A percentile compares a stretch with the other conserved stretches of the same genome.
These are phyloP conservation scores for Troides aeacus DNA, from an alignment of 2,888 invertebrate genomes.

Conservation along the genomic window DNA sequence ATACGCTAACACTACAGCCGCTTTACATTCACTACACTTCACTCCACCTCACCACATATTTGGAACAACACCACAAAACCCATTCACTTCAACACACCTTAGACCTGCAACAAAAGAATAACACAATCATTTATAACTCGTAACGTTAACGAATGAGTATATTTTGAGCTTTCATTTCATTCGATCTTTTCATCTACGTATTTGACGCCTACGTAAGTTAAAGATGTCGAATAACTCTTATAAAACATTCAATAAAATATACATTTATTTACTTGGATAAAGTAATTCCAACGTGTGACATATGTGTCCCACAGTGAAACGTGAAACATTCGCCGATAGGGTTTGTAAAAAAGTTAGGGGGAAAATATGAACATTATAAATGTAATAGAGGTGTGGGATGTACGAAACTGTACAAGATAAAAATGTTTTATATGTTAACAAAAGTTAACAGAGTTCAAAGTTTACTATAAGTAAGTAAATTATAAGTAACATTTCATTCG, in stretches of 20 bases:
- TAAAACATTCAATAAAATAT: constrained; percentile 20
- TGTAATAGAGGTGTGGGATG: background rate
- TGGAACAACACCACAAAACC: constrained; percentile 42
- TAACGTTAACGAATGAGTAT: background rate
- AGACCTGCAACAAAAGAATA: constrained; percentile 57
- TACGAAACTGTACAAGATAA: constrained; percentile 9
- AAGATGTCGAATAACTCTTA: background rate
- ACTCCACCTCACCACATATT: constrained; percentile 44
- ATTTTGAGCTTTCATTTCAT: background rate
- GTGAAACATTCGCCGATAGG: constrained; percentile 2
- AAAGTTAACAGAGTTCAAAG: background rate
- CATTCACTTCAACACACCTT: constrained; percentile 55
- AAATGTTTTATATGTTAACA: background rate
- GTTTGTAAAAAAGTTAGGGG: background rate
- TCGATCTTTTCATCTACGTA: background rate
- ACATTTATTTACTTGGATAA: constrained; percentile 9
- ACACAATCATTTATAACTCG: background rate
- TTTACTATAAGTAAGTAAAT: too few relatives aligned
- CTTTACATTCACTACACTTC: constrained; percentile 38
- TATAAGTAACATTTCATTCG: too few relatives aligned
- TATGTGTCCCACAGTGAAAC: constrained; percentile 1
- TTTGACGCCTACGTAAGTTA: background rate
- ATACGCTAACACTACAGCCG: constrained; percentile 37
- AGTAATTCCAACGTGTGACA: constrained; percentile 15
- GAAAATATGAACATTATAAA: background rate